Conservation (phyloP, 2,113 vertebrate species). For the Prunella fulvescens region DNA sequence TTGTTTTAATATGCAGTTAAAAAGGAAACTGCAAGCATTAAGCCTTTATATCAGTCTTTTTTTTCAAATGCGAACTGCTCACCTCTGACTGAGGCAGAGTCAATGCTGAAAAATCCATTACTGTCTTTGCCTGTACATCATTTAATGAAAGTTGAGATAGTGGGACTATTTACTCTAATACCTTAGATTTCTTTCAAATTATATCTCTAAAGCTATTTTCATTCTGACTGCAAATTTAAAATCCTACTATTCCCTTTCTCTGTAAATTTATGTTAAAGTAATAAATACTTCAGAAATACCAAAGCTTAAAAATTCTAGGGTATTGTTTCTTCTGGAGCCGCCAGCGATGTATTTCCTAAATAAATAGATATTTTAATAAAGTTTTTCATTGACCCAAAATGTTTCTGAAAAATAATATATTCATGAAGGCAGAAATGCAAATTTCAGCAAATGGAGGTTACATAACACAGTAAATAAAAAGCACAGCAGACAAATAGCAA, state of each 20-base stretch:
- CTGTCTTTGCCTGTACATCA: background rate
- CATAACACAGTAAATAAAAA: background rate
- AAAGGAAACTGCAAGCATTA: background rate
- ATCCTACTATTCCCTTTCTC: background rate
- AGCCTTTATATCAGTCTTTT: background rate
- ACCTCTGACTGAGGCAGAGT: background rate
- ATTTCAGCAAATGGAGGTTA: background rate
- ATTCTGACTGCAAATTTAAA: background rate
- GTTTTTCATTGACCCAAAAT: background rate
- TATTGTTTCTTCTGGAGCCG: background rate
- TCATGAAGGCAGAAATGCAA: constrained; percentile 9
- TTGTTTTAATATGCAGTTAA: background rate
- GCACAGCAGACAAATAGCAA: background rate
- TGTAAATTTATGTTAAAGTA: background rate
- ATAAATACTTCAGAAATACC: background rate
- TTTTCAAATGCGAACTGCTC: background rate
- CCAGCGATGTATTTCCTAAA: background rate
- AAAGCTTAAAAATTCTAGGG: background rate
- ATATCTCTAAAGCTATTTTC: background rate
- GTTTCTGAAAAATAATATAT: background rate
- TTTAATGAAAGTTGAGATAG: background rate
- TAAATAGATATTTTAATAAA: constrained; percentile 9
- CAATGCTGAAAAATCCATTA: background rate
- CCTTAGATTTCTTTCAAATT: background rate
- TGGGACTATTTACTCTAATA: background rate